Percentiles rank a stretch among this genome's conserved stretches.
phyloP scores from a whole-genome alignment of 1,140 invertebrate species.

The Augochlora pura region DNA sequence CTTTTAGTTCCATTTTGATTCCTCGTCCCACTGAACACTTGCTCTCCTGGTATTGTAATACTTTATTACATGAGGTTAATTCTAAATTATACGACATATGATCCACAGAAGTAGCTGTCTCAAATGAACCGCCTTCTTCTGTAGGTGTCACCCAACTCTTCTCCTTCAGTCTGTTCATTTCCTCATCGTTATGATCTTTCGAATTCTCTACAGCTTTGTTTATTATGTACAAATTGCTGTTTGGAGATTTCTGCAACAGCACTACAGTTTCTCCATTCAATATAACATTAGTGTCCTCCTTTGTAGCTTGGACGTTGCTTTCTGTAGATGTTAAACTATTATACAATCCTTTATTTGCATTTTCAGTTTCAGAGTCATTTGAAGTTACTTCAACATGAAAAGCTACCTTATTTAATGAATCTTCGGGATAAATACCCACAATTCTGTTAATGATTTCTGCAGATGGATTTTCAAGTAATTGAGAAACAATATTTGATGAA shows the following conservation, averaged over 20 bases:
- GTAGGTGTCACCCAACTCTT: constrained; percentile 41
- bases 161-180: constrained; percentile 42
- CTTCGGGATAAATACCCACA: constrained; percentile 68
- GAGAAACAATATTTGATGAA: constrained; percentile 50
- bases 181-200: constrained; percentile 63
- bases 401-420: constrained; percentile 67
- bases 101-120: constrained; percentile 44
- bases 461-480: constrained; percentile 54
- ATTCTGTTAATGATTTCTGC: constrained; percentile 57
- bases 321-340: constrained; percentile 57
- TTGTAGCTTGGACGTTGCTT: constrained; percentile 54
- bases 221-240: constrained; percentile 78
- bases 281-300: constrained; percentile 76
- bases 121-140: constrained; percentile 45
- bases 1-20: constrained; percentile 55
- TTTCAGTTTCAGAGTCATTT: constrained; percentile 32
- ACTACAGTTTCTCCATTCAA: constrained; percentile 77
- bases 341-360: constrained; percentile 30
- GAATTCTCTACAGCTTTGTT: constrained; percentile 76
- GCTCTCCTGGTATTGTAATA: constrained; percentile 49
- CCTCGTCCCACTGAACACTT: constrained; percentile 42
- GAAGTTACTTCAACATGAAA: constrained; percentile 72
- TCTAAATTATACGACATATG: constrained; percentile 51
- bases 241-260: constrained; percentile 75
- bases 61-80: constrained; percentile 45